Base-by-base conservation (phyloP, 2,888 invertebrate genomes). In the Phlogophora meticulosa region DNA sequence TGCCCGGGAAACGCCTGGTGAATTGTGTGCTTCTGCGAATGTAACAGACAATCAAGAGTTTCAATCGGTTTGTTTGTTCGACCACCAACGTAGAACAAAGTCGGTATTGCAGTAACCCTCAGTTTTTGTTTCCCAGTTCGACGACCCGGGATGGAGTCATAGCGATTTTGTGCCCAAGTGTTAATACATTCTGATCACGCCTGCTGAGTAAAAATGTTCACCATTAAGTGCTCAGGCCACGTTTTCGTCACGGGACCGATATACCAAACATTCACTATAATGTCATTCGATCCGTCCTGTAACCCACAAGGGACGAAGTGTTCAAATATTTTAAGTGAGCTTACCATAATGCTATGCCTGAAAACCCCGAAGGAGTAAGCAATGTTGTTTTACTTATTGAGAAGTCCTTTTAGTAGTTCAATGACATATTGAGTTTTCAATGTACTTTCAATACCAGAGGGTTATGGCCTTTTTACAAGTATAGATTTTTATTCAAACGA, bases 111-210 rank as follows among this genome's bases (percentile, higher is more conserved):
- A 15, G 7, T 28, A 36, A 20, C 40, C 9, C n/a, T 40, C 1
- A 40, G 51, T 65, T 64, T 38, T 34, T 20, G 4, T 49, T 74
- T 76, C 20, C 10, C 11, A 7, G 57, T 51, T 76, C 28, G 10
- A 20, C 36, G n/a, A 24, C 75, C 22, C 7, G 2, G 2, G 22
- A 5, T 28, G 40, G 36, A 58, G 34, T 49, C 58, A 36, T 48
- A 22, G 17, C 24, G 13, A 24, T 40, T 38, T 49, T 28, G 40
- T 36, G 13, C 15, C 34, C 38, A 75, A 55, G 15, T 22, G 45
- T 58, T 32, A 67, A 68, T 75, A 11, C 48, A 80, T 75, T 80
- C 74, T 32, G 45, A 40, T 43, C 74, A 60, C 52, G 69, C 5
- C 28, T 42, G 15, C 38, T 34, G 48, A 43, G 17, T 13, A 58